Conservation (phyloP, 2,888 invertebrate genomes). For the Epistrophella euchroma region DNA sequence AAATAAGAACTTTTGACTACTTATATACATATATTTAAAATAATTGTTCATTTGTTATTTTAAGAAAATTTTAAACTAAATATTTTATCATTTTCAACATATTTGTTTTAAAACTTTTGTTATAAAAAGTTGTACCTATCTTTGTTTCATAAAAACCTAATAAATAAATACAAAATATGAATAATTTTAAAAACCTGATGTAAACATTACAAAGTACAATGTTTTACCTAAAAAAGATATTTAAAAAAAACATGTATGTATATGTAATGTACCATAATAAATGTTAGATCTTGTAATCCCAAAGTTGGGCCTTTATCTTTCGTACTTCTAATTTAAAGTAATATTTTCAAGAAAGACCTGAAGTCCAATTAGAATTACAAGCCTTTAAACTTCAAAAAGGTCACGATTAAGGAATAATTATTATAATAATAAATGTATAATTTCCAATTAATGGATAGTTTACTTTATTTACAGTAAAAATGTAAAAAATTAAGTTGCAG, state of each 20-base stretch:
- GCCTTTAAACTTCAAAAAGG: no score
- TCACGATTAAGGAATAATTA: no score
- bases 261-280: not conserved
- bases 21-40: not conserved
- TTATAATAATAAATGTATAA: not conserved
- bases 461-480: not conserved
- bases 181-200: constrained; percentile 56
- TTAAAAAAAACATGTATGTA: not conserved
- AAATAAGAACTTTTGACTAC: not conserved
- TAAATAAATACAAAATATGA: constrained; percentile 13
- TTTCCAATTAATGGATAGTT: not conserved
- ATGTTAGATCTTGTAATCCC: no score
- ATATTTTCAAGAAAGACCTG: no score
- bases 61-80: not conserved
- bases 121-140: constrained; percentile 57
- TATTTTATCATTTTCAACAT: not conserved
- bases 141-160: not conserved
- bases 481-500: not conserved
- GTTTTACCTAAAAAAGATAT: constrained; percentile 18
- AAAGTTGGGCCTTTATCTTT: no score
- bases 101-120: constrained; percentile 57
- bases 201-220: constrained; percentile 64
- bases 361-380: no score
- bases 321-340: no score
- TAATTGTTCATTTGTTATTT: constrained; percentile 2